Conservation (phyloP, 2,888 invertebrate species). For the Acronicta leporina region DNA sequence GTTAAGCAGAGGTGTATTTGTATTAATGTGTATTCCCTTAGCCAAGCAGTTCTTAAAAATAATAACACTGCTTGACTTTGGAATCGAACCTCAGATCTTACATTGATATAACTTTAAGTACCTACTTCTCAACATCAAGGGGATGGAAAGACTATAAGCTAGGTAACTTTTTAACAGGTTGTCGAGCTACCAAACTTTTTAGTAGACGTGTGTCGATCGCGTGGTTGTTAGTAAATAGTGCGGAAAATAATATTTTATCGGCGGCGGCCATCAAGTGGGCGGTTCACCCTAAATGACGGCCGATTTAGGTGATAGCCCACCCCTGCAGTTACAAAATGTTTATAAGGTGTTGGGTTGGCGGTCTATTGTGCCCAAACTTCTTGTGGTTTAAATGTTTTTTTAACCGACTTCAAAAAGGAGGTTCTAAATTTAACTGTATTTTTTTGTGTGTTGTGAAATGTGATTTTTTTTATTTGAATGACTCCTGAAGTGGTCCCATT, state of each 20-base stretch:
- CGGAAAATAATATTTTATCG: conserved; percentile 57
- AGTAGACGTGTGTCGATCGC: conserved; percentile 36
- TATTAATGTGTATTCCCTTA: too few relatives aligned
- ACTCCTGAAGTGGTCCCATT: too few relatives aligned
- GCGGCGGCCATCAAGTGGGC: conserved; percentile 36
- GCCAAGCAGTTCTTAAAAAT: too few relatives aligned
- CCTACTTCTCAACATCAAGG: too few relatives aligned
- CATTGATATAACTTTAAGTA: too few relatives aligned
- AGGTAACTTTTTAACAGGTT: conserved; percentile 35
- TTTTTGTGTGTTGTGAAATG: too few relatives aligned
- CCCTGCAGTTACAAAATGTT: conserved; percentile 15
- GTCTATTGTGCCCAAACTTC: conserved; percentile 15
- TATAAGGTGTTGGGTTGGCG: conserved; percentile 5
- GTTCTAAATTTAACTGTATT: background rate
- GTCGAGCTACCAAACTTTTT: conserved; percentile 48
- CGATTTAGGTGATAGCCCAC: conserved; percentile 27
- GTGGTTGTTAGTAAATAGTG: conserved; percentile 54
- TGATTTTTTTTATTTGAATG: too few relatives aligned
- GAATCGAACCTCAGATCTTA: too few relatives aligned
- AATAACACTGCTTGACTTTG: too few relatives aligned
- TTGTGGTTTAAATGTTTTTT: conserved; percentile 12
- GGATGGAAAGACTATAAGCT: background rate
- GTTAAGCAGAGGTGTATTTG: too few relatives aligned
- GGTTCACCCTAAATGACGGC: conserved; percentile 25
- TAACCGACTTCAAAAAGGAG: too few relatives aligned